phyloP scores from a whole-genome alignment of 2,797 vertebrate species.

The Luscinia megarhynchos region DNA sequence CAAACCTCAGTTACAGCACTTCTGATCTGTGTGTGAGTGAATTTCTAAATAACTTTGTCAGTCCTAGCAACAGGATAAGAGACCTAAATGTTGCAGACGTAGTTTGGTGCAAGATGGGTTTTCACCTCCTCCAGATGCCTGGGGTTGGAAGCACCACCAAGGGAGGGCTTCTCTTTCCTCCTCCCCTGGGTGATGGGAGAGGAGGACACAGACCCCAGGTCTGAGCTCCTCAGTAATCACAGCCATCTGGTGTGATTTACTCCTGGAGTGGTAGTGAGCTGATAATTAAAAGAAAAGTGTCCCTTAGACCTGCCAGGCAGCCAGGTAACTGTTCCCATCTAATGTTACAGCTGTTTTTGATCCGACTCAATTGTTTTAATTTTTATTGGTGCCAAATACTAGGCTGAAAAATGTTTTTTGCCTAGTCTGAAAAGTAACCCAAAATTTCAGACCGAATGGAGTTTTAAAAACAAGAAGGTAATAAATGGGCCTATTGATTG shows the following conservation, averaged over 20 bases:
- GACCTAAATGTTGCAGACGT: neutral
- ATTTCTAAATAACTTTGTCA: neutral
- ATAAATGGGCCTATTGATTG: neutral
- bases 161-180: neutral
- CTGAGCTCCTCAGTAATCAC: neutral
- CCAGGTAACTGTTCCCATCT: neutral
- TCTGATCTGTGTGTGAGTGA: neutral
- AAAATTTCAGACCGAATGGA: neutral
- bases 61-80: neutral
- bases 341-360: neutral
- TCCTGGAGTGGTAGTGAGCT: neutral
- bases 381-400: neutral
- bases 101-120: neutral
- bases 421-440: neutral
- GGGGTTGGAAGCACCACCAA: neutral
- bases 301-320: neutral
- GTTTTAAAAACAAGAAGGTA: neutral
- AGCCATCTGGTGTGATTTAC: neutral
- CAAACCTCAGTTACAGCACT: accelerated
- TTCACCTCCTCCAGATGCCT: neutral
- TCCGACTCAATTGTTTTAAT: neutral
- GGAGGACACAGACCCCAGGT: neutral
- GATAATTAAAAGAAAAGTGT: neutral
- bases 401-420: neutral
- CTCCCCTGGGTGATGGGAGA: accelerated